These are phyloP conservation scores for Lepisosteus osseus DNA, from an alignment of 2,113 vertebrate genomes.

Conservation along the genomic window DNA sequence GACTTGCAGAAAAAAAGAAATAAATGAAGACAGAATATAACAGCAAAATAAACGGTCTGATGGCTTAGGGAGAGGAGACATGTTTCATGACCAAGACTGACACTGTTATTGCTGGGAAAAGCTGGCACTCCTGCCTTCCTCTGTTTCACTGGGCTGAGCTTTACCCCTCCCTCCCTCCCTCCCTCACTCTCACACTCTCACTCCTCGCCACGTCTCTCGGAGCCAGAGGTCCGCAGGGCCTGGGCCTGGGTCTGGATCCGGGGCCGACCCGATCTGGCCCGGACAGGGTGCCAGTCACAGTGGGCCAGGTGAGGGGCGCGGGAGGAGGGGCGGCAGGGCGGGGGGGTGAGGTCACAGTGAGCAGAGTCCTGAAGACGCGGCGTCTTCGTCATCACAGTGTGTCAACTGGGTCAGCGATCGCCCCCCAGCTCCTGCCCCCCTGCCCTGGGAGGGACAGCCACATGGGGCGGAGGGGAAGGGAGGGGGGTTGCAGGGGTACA, in stretches of 20 bases:
- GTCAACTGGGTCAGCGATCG: constrained; percentile 37
- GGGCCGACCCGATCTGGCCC: constrained; percentile 42
- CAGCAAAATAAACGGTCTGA: constrained; percentile 31
- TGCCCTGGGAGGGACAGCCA: not conserved
- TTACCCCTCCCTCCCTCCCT: constrained; percentile 22
- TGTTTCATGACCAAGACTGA: constrained; percentile 26
- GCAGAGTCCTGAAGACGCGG: constrained; percentile 64
- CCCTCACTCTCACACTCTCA: constrained; percentile 12
- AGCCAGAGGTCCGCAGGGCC: constrained; percentile 22
- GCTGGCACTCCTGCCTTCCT: constrained; percentile 45
- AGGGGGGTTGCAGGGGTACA: too few species aligned
- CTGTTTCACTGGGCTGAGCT: constrained; percentile 24
- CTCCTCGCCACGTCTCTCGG: constrained; percentile 24
- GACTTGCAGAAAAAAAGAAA: constrained; percentile 39
- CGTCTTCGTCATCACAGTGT: constrained; percentile 64
- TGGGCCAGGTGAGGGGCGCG: constrained; percentile 56
- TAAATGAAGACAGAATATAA: constrained; percentile 33
- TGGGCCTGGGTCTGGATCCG: constrained; percentile 5
- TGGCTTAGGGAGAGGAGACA: constrained; percentile 20
- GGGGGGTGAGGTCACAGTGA: constrained; percentile 86
- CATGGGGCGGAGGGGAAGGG: not conserved
- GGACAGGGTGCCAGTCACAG: constrained; percentile 58
- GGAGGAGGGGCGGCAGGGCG: constrained; percentile 65
- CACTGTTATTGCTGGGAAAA: constrained; percentile 64
- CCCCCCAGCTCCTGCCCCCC: not conserved